Evolutionary conservation across 1,140 invertebrate species (phyloP), one percentile per base, ranked within the genome.

Genomic region (Bombus picipes): DNA sequence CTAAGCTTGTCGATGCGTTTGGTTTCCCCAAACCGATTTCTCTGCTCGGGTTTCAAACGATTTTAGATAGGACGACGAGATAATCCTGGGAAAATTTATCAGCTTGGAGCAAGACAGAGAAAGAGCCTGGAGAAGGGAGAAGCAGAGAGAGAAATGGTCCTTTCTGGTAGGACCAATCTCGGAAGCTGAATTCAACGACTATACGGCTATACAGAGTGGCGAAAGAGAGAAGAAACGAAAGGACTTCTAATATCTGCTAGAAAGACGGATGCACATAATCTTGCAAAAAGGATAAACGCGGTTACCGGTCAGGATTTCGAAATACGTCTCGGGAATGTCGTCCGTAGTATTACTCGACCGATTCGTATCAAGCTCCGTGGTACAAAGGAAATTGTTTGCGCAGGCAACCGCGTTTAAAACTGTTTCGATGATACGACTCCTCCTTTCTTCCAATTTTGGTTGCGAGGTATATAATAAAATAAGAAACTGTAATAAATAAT

Each of bases 41-140:
- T 73, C n/a, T 39, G 68, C 39, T 66, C 47, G 28, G 28, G 43
- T 37, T 68, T 76, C 80, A 79, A 88, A 88, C 76, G 83, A 88
- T 90, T 90, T 90, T 83, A 77, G 37, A 68, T 75, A 86, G 70
- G 81, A 88, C 72, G 77, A 88, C 77, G n/a, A 81, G 89, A 90
- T 90, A 90, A 90, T 90, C 89, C 89, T 72, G 28, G 28, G 86
- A 87, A 90, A 85, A 90, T 90, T 88, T 90, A 90, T 90, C 89
- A 90, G 72, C 73, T 39, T 15, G 75, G 37, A 25, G n/a, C 37
- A 25, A 15, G 47, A 53, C 1, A 18, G 47, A 53, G 18, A 53
- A 53, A 53, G 47, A 53, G 47, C 47, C 18, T 6, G 47, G 1
- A 43, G 22, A n/a, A 32, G 43, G 1, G n/a, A 12, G 3, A 6